Evolutionary conservation across 1,140 invertebrate genomes (phyloP), one percentile per base, ranked within the genome.

Genomic region (Sarcophaga bullata): DNA sequence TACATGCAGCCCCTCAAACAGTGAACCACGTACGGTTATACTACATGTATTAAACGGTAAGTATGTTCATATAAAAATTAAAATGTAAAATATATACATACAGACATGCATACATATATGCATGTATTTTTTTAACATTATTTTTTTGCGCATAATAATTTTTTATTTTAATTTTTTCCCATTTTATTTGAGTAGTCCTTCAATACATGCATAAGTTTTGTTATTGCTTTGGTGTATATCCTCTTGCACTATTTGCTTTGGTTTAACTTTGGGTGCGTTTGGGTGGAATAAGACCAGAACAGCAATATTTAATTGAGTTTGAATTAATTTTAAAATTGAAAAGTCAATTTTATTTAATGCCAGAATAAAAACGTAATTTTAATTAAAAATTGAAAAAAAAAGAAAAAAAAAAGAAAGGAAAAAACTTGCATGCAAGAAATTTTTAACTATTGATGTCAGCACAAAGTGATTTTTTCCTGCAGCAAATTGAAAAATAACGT

Each of bases 1-100:
- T 84, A 89, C 89, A 81, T 90, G 89, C 88, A 89, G 87, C 83
- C 89, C 89, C 80, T 90, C 89, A 58, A 90, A 89, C 84, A 89
- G 88, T 82, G 88, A 86, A 6, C 86, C 89, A n/a, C 85, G 87
- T 82, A 90, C 89, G 76, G 85, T 90, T 81, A 87, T 88, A 15
- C 84, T 90, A 58, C 89, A 90, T 83, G 89, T 90, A 68, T 86
- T 90, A 76, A 90, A 89, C 84, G 89, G 89, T 90, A 86, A 87
- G 85, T 84, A 25, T 2, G 25, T 37, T 37, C 1, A 37, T 4
- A 37, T 37, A 37, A 1, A 37, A n/a, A 58, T 9, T 13, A 58
- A 58, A 58, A 58, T 58, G 11, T n/a, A 11, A 58, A 58, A 58
- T 3, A 25, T 5, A 17, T 3, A 75, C 17, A 25, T 5, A 75